Percentiles rank a stretch among this genome's conserved stretches.
Evolutionary conservation across 2,888 invertebrate genomes (phyloP).

Genomic region (Oxytorus armatus): DNA sequence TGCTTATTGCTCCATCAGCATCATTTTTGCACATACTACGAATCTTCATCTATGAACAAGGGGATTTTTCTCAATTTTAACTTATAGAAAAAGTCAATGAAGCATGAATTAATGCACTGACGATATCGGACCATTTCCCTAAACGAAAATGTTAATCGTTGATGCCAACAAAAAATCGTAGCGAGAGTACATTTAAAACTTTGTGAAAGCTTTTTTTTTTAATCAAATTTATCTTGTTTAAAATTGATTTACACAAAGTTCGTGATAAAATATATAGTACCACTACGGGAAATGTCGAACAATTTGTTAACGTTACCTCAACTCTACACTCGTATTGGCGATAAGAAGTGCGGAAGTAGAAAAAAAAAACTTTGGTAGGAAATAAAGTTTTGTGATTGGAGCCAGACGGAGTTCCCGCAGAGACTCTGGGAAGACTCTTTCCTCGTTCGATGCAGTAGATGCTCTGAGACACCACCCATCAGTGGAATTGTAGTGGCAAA

Average conservation of each 20-base stretch:
- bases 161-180: too few relatives aligned
- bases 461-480: constrained; percentile 6
- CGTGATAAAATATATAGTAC: neutral
- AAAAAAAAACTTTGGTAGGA: constrained; percentile 1
- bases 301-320: neutral
- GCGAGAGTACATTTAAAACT: neutral
- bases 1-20: too few relatives aligned
- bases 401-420: neutral
- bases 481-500: constrained; percentile 31
- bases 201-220: neutral
- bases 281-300: neutral
- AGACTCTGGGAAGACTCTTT: constrained; percentile 1
- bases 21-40: too few relatives aligned
- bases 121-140: too few relatives aligned
- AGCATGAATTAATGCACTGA: too few relatives aligned
- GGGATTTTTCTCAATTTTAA: too few relatives aligned
- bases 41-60: too few relatives aligned
- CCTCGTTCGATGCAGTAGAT: neutral
- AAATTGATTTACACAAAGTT: neutral
- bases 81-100: too few relatives aligned
- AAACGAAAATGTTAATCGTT: too few relatives aligned
- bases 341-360: constrained; percentile 3
- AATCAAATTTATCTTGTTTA: too few relatives aligned
- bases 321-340: neutral
- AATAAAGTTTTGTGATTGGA: constrained; percentile 31